phyloP scores from a whole-genome alignment of 2,888 invertebrate genomes.

The Smittia aterrima region DNA sequence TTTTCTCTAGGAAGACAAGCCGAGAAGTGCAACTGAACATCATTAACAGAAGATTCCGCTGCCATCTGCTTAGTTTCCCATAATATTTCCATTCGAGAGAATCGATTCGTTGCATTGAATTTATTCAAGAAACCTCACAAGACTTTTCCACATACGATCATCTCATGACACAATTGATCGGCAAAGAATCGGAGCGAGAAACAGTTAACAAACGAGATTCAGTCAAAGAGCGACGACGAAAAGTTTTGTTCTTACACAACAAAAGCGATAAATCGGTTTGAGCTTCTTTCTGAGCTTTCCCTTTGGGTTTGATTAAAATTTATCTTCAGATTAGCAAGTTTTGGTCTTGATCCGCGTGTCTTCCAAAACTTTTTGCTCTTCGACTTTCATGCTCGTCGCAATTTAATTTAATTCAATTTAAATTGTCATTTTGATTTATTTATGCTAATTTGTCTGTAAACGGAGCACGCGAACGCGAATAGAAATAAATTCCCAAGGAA shows the following conservation, averaged over 20 bases:
- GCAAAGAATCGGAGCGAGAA: neutral
- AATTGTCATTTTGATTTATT: conserved; percentile 7
- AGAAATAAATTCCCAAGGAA: neutral
- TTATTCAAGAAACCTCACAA: neutral
- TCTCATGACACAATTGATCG: neutral
- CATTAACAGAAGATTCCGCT: conserved; percentile 1
- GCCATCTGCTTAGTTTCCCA: neutral
- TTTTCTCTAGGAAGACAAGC: neutral
- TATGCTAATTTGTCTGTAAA: conserved; percentile 2
- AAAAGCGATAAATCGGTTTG: too few relatives aligned
- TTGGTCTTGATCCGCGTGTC: too few relatives aligned
- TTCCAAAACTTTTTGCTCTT: too few relatives aligned
- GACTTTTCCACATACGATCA: neutral
- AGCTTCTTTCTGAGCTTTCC: too few relatives aligned
- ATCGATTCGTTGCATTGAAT: neutral
- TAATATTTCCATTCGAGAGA: neutral
- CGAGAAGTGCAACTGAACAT: neutral
- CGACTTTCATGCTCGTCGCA: neutral
- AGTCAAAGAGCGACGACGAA: too few relatives aligned
- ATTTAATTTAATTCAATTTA: conserved; percentile 1
- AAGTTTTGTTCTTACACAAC: too few relatives aligned
- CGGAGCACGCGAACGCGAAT: neutral
- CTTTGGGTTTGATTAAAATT: too few relatives aligned
- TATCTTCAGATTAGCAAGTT: too few relatives aligned
- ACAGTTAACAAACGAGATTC: neutral